These are phyloP conservation scores for Dendropsophus ebraccatus DNA, from an alignment of 2,113 vertebrate species.

Conservation along the genomic window DNA sequence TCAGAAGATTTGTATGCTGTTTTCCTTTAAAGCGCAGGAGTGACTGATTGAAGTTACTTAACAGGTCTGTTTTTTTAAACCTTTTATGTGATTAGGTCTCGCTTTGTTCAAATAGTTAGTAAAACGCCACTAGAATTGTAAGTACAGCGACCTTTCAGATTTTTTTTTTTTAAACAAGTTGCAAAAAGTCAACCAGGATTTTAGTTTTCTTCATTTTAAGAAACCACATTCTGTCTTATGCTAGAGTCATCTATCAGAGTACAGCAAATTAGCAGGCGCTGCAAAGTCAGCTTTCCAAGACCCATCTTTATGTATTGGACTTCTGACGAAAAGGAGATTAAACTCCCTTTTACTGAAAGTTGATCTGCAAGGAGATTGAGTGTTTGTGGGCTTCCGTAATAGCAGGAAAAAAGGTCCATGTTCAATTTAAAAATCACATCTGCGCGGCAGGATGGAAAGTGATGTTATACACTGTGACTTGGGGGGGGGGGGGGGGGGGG, in stretches of 20 bases:
- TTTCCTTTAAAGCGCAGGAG: too few species aligned
- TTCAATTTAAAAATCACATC: conserved; percentile 48
- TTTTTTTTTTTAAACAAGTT: not conserved
- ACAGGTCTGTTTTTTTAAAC: too few species aligned
- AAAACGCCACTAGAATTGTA: too few species aligned
- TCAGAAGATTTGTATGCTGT: too few species aligned
- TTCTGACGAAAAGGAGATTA: conserved; percentile 41
- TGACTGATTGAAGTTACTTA: too few species aligned
- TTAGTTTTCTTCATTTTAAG: not conserved
- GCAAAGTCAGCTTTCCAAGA: conserved; percentile 31
- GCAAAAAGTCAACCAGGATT: not conserved
- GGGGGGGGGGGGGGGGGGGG: not conserved
- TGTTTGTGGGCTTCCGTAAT: conserved; percentile 52
- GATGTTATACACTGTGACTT: conserved; percentile 43
- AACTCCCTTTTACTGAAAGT: conserved; percentile 52
- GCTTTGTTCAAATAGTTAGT: too few species aligned
- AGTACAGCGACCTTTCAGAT: not conserved
- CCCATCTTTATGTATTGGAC: conserved; percentile 38
- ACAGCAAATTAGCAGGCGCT: conserved; percentile 22
- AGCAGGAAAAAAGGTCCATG: conserved; percentile 31
- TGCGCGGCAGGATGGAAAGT: not conserved
- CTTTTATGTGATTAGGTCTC: too few species aligned
- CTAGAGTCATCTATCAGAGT: conserved; percentile 17
- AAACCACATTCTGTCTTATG: conserved; percentile 28
- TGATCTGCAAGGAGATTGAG: conserved; percentile 48